Evolutionary conservation across 2,797 vertebrate genomes (phyloP).

Genomic region (Borostomias antarcticus): DNA sequence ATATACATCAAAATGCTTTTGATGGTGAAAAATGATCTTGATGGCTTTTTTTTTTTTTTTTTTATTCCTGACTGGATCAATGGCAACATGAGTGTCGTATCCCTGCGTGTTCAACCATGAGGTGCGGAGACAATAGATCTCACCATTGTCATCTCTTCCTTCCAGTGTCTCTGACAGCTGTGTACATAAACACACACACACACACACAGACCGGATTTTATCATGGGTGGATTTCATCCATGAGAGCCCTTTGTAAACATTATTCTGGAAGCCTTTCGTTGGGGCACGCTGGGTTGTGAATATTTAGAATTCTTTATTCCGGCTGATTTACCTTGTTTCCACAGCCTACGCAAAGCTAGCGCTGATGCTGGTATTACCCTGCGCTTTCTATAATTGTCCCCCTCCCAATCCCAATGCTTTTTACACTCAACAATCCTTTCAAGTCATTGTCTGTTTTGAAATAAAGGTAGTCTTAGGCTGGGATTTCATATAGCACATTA

Average conservation of each 20-base stretch:
- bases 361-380: background rate
- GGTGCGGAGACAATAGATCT: slow-evolving; percentile 35
- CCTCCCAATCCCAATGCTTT: background rate
- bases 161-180: slow-evolving; percentile 54
- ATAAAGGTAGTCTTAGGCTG: background rate
- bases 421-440: background rate
- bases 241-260: slow-evolving; percentile 37
- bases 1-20: background rate
- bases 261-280: slow-evolving; percentile 28
- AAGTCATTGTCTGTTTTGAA: background rate
- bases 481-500: no score
- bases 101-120: slow-evolving; percentile 22
- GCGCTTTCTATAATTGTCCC: background rate
- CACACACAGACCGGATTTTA: slow-evolving; percentile 6
- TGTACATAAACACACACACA: slow-evolving; percentile 43
- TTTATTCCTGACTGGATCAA: background rate
- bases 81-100: slow-evolving; percentile 25
- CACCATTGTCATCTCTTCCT: slow-evolving; percentile 28
- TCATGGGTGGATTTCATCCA: slow-evolving; percentile 11
- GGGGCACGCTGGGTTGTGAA: slow-evolving; percentile 29
- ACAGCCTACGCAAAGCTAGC: no score
- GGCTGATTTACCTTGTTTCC: no score
- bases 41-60: background rate
- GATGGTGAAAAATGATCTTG: slow-evolving; percentile 3
- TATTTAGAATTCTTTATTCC: slow-evolving; percentile 9